phyloP scores from a whole-genome alignment of 2,797 vertebrate species.

The Brachyalestes nurse region DNA sequence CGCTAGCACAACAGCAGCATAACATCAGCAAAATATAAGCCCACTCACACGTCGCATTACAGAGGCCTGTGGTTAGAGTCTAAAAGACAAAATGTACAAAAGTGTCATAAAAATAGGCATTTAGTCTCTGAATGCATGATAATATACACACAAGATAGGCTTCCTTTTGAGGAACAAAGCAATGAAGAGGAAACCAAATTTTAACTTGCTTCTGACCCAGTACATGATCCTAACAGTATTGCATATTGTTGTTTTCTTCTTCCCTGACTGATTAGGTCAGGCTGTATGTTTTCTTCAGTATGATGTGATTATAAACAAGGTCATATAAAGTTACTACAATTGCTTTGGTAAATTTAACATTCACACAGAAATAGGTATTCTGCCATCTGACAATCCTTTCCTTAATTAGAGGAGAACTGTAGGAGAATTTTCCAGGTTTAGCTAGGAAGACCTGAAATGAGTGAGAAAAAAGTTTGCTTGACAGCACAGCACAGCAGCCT shows the following conservation, averaged over 20 bases:
- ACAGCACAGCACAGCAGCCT: constrained; percentile 60
- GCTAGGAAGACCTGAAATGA: constrained; percentile 30
- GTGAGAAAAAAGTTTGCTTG: constrained; percentile 50
- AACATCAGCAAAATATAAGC: constrained; percentile 69
- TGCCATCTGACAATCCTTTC: constrained; percentile 59
- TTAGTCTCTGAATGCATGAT: constrained; percentile 72
- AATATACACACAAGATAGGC: constrained; percentile 74
- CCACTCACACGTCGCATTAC: constrained; percentile 66
- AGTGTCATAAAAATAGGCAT: constrained; percentile 84
- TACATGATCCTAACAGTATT: constrained; percentile 76
- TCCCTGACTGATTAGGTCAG: not conserved
- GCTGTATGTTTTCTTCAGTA: not conserved
- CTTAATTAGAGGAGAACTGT: not conserved
- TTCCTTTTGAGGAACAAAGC: constrained; percentile 26
- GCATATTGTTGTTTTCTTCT: constrained; percentile 47
- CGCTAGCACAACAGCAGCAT: constrained; percentile 67
- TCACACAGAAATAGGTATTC: constrained; percentile 84
- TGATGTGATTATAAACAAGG: constrained; percentile 5
- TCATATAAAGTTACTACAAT: constrained; percentile 47
- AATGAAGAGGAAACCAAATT: constrained; percentile 73
- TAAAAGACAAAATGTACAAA: constrained; percentile 76
- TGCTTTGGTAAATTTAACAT: constrained; percentile 92
- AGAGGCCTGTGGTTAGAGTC: constrained; percentile 68
- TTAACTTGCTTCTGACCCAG: constrained; percentile 67
- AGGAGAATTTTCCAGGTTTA: constrained; percentile 64